Evolutionary conservation across 2,797 vertebrate species (phyloP).

Genomic region (Sciaenops ocellatus): DNA sequence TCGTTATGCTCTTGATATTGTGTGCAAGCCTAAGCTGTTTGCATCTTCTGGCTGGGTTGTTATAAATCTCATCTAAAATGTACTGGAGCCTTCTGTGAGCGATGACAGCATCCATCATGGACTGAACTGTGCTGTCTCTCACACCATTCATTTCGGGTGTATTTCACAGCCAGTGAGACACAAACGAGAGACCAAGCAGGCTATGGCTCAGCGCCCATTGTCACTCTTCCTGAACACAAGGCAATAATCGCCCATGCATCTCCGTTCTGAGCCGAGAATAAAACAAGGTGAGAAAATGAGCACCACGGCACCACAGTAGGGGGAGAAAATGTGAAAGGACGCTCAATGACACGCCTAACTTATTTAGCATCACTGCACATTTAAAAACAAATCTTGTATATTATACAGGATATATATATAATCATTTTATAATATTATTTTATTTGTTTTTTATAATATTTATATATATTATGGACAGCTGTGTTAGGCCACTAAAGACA

Average conservation of each 20-base stretch:
- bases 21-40: constrained; percentile 32
- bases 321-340: constrained; percentile 58
- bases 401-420: background rate
- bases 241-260: constrained; percentile 74
- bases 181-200: constrained; percentile 45
- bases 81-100: constrained; percentile 42
- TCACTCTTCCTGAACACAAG: constrained; percentile 71
- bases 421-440: too few species aligned
- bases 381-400: background rate
- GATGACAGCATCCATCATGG: constrained; percentile 50
- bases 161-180: constrained; percentile 63
- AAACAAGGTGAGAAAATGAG: constrained; percentile 79
- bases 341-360: constrained; percentile 67
- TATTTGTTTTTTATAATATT: too few species aligned
- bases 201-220: constrained; percentile 59
- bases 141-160: constrained; percentile 36
- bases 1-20: background rate
- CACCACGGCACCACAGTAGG: constrained; percentile 28
- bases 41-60: constrained; percentile 41
- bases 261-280: constrained; percentile 71
- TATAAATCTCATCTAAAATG: constrained; percentile 56
- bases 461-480: constrained; percentile 21
- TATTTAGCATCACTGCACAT: constrained; percentile 51
- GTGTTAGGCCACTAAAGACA: constrained; percentile 19
- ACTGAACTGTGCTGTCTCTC: constrained; percentile 30